A percentile compares a stretch with the other conserved stretches of the same genome.
phyloP scores from a whole-genome alignment of 2,797 vertebrate genomes.

The Falco naumanni region DNA sequence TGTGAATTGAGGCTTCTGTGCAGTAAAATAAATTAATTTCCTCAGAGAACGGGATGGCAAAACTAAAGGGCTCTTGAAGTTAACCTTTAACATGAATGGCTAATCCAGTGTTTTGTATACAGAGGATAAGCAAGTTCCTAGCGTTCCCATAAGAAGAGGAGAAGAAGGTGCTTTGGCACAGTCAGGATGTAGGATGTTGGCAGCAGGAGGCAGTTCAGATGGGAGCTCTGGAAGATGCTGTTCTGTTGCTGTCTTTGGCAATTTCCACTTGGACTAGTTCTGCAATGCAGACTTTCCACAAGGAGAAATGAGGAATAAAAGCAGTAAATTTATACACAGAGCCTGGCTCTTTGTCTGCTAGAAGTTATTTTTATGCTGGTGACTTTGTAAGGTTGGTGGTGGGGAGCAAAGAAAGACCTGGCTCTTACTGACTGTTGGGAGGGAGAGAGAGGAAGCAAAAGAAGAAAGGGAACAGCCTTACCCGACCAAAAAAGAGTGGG shows the following conservation, averaged over 20 bases:
- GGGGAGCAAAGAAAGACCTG: not conserved
- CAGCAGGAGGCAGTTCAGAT: not conserved
- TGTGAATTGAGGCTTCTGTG: not conserved
- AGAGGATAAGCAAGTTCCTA: not conserved
- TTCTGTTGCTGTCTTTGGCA: not conserved
- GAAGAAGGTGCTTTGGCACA: not conserved
- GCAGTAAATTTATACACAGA: not conserved
- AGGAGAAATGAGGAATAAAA: not conserved
- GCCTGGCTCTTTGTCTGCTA: not conserved
- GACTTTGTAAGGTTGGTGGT: not conserved
- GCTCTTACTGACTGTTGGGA: not conserved
- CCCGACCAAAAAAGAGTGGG: not conserved
- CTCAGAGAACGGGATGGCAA: not conserved
- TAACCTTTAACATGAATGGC: slow-evolving; percentile 40
- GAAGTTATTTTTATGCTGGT: not conserved
- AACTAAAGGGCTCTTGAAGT: not conserved
- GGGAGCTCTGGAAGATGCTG: not conserved
- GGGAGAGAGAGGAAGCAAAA: not conserved
- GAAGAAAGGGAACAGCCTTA: not conserved
- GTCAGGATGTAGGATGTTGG: not conserved
- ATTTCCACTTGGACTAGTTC: not conserved
- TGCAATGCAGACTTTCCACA: not conserved
- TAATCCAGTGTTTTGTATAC: not conserved
- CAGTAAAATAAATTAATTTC: not conserved
- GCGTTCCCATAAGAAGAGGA: not conserved